A percentile compares a stretch with the other conserved stretches of the same genome.
Conservation (phyloP, 2,113 vertebrate species). For the Cisticola juncidis region DNA sequence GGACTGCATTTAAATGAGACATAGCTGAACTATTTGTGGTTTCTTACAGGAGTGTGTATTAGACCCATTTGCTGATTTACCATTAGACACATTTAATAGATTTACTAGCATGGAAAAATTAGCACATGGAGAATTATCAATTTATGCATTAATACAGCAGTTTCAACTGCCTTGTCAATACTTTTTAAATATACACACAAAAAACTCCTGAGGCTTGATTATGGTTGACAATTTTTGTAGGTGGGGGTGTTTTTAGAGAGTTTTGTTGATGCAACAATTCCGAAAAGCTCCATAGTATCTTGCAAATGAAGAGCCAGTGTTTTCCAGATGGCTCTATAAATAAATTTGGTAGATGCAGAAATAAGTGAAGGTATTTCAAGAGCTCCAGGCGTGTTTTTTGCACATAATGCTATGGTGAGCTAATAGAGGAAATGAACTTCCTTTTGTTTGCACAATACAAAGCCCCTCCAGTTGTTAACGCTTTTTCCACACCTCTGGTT, state of each 20-base stretch:
- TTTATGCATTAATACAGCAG: not conserved
- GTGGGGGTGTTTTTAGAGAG: not conserved
- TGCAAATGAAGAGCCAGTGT: not conserved
- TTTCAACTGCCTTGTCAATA: not conserved
- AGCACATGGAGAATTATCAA: not conserved
- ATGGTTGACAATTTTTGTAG: not conserved
- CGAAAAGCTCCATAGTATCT: not conserved
- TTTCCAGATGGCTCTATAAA: constrained; percentile 24
- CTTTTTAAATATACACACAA: not conserved
- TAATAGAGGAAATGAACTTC: constrained; percentile 41
- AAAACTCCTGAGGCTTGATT: not conserved
- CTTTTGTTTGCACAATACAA: constrained; percentile 24
- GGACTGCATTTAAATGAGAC: not conserved
- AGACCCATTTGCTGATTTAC: not conserved
- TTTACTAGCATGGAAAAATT: not conserved
- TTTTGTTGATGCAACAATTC: not conserved
- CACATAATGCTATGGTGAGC: not conserved
- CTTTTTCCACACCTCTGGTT: no score
- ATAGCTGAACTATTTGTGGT: not conserved
- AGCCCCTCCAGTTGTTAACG: not conserved
- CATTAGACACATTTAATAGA: not conserved
- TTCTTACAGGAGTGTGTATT: not conserved
- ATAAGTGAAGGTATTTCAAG: constrained; percentile 20
- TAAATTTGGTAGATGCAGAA: constrained; percentile 7
- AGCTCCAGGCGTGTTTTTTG: constrained; percentile 16